These are phyloP conservation scores for Gymnothorax javanicus DNA, from an alignment of 2,797 vertebrate species.

Conservation along the genomic window DNA sequence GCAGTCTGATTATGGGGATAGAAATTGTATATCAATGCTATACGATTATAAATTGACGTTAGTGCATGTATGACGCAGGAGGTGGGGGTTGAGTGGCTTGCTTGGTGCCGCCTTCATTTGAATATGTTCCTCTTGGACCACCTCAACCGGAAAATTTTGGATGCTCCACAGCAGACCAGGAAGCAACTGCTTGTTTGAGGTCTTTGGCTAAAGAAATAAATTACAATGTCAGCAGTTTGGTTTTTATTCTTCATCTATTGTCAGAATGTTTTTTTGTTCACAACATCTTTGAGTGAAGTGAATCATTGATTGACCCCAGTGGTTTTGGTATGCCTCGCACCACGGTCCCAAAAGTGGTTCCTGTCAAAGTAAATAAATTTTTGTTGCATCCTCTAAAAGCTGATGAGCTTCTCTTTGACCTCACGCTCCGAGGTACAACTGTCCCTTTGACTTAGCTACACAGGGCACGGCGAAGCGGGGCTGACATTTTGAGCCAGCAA, in stretches of 20 bases:
- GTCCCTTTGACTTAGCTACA: neutral
- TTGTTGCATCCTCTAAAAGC: slow-evolving; percentile 11
- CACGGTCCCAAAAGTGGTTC: neutral
- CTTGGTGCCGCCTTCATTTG: too few relatives aligned
- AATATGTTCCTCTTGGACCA: too few relatives aligned
- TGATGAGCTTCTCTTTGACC: neutral
- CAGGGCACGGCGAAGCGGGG: neutral
- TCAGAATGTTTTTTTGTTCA: neutral
- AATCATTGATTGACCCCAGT: neutral
- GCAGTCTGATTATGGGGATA: too few relatives aligned
- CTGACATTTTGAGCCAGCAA: neutral
- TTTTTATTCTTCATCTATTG: neutral
- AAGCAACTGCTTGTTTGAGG: too few relatives aligned
- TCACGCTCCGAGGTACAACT: neutral
- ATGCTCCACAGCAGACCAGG: too few relatives aligned
- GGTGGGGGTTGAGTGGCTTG: too few relatives aligned
- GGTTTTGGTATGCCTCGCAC: neutral
- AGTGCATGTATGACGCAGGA: too few relatives aligned
- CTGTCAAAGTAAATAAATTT: slow-evolving; percentile 22
- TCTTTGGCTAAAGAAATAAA: too few relatives aligned
- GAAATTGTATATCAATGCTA: too few relatives aligned
- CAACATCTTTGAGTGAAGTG: neutral
- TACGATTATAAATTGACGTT: too few relatives aligned
- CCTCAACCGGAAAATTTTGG: too few relatives aligned
- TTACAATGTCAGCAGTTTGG: too few relatives aligned